A percentile compares a stretch with the other conserved stretches of the same genome.
phyloP scores from a whole-genome alignment of 2,113 vertebrate genomes.

The Epinephelus fuscoguttatus region DNA sequence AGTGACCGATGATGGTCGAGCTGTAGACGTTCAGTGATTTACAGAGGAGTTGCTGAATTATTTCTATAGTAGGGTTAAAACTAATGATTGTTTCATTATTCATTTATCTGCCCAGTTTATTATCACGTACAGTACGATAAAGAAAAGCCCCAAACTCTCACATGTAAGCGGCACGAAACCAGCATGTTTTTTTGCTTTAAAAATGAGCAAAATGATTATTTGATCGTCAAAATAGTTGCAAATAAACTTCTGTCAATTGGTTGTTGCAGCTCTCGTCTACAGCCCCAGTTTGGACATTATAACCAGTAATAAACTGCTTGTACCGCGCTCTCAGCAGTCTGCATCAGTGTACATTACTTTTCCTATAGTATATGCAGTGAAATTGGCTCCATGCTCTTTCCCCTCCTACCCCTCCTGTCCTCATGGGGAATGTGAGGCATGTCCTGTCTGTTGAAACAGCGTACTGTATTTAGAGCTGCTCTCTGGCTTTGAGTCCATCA shows the following conservation, averaged over 20 bases:
- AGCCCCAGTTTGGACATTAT: background rate
- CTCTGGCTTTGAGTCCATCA: slow-evolving; percentile 25
- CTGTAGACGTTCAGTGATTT: background rate
- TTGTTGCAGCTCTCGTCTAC: background rate
- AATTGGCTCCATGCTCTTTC: slow-evolving; percentile 5
- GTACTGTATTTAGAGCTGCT: slow-evolving; percentile 43
- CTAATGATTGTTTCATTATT: no score
- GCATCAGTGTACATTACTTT: background rate
- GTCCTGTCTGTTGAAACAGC: slow-evolving; percentile 72
- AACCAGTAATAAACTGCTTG: background rate
- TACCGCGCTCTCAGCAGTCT: background rate
- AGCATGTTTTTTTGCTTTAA: no score
- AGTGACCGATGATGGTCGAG: background rate
- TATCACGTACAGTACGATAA: no score
- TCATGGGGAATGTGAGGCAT: slow-evolving; percentile 77
- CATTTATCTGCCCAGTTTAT: no score
- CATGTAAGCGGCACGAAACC: no score
- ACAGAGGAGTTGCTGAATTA: background rate
- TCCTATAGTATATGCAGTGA: slow-evolving; percentile 11
- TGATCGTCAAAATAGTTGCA: no score
- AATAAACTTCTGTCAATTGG: no score
- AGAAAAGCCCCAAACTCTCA: no score
- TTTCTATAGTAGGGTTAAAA: no score
- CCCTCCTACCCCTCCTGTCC: slow-evolving; percentile 42
- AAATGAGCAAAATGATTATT: no score